Evolutionary conservation across 2,113 vertebrate genomes (phyloP).

Genomic region (Semnopithecus entellus): DNA sequence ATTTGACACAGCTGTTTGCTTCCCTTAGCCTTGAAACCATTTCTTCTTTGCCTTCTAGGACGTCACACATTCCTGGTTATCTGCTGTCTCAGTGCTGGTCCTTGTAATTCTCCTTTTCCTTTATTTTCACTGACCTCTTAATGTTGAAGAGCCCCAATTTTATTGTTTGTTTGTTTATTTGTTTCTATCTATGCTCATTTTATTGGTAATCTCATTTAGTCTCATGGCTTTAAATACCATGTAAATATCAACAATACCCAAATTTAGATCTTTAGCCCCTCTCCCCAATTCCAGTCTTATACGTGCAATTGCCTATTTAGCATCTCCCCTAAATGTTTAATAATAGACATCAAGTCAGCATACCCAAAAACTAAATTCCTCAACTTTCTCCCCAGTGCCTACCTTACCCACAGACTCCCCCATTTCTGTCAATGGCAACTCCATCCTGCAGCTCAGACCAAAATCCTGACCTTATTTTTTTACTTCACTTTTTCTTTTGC

Average conservation of each 20-base stretch:
- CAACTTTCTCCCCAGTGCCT: neutral
- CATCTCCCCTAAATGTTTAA: neutral
- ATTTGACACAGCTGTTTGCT: neutral
- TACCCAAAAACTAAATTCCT: neutral
- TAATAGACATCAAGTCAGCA: neutral
- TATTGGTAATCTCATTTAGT: neutral
- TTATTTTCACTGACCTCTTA: neutral
- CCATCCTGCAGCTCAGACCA: neutral
- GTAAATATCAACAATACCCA: neutral
- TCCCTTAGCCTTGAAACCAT: neutral
- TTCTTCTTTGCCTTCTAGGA: constrained; percentile 8
- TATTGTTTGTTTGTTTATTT: neutral
- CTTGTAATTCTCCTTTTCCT: neutral
- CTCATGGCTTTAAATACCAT: neutral
- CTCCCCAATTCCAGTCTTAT: neutral
- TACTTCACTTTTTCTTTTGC: neutral
- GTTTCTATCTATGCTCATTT: neutral
- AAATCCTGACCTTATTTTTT: neutral
- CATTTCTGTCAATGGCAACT: neutral
- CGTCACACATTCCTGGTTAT: neutral
- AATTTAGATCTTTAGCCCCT: neutral
- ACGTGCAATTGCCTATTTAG: neutral
- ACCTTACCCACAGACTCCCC: neutral
- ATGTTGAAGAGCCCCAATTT: neutral
- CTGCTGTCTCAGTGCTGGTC: neutral